A percentile compares a stretch with the other conserved stretches of the same genome.
Evolutionary conservation across 2,888 invertebrate genomes (phyloP).

Genomic region (Formica aserva): DNA sequence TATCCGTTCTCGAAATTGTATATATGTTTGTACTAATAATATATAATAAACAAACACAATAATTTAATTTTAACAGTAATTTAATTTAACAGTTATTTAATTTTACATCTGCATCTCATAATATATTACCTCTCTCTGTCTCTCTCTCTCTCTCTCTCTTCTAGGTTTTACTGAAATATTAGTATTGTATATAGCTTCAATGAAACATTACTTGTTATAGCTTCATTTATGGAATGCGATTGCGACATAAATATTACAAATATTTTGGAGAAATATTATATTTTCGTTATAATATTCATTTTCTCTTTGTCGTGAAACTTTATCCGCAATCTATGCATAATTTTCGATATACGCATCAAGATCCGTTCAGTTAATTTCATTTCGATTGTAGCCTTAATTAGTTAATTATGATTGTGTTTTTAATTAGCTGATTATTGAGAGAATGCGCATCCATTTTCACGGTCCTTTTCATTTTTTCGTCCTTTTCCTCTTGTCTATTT

Average conservation of each 20-base stretch:
- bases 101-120: not conserved
- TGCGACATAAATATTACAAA: not conserved
- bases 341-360: not conserved
- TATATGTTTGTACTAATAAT: not conserved
- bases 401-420: constrained; percentile 57
- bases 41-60: not conserved
- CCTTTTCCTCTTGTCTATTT: constrained; percentile 23
- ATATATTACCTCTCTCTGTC: not conserved
- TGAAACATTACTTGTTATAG: not conserved
- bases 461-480: not conserved
- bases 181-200: not conserved
- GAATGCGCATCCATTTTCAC: constrained; percentile 25
- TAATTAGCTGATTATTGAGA: constrained; percentile 72
- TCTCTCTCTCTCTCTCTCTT: no score
- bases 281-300: not conserved
- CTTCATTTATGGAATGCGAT: not conserved
- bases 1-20: not conserved
- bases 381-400: constrained; percentile 60
- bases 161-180: not conserved
- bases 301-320: not conserved
- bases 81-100: not conserved
- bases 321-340: not conserved
- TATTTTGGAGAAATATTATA: not conserved
- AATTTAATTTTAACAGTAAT: not conserved
- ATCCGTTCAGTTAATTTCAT: constrained; percentile 7